Base-by-base conservation (phyloP, 2,888 invertebrate genomes). In the Acrocyrtus sp. region DNA sequence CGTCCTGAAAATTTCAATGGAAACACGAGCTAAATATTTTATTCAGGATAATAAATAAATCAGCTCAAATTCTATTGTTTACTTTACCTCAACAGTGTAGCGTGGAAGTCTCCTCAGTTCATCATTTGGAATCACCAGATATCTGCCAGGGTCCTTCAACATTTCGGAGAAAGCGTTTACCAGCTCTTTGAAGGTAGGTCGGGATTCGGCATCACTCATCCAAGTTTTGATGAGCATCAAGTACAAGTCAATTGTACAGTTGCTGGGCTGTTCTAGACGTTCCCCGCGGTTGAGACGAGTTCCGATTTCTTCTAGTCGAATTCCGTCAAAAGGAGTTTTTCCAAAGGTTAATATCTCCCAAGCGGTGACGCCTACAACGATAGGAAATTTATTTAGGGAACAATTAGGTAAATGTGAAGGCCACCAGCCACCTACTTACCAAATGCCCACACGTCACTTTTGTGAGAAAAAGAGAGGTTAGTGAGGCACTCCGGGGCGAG, bases 341-440 rank as follows among this genome's bases (percentile, higher is more conserved):
- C 98, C 99, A 82, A 95, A 98, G 0, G 98, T 98, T 50, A 98
- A 86, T 70, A 99, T 87, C 83, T 99, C 99, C 99, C 99, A 99
- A 63, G 98, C 93, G 0, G 98, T 98, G 0, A 99, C 96, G 76
- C 89, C 88, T 87, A 6, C 47, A 17, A 15, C 17, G 19, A 6
- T 47, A 15, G 17, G 5, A 17, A n/a, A 8, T 47, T 8, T 17
- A n/a, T 47, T 47, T 47, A 5, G 8, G 6, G 17, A n/a, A n/a
- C n/a, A n/a, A n/a, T n/a, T n/a, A n/a, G n/a, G n/a, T n/a, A n/a
- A n/a, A n/a, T n/a, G n/a, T n/a, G n/a, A n/a, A n/a, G n/a, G n/a
- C n/a, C n/a, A n/a, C n/a, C n/a, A 26, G 12, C 22, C n/a, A n/a
- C 15, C 15, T 10, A 27, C 84, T 84, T 82, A 81, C 96, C 99